phyloP scores from a whole-genome alignment of 2,888 invertebrate species.

The Epistrophe eligans region DNA sequence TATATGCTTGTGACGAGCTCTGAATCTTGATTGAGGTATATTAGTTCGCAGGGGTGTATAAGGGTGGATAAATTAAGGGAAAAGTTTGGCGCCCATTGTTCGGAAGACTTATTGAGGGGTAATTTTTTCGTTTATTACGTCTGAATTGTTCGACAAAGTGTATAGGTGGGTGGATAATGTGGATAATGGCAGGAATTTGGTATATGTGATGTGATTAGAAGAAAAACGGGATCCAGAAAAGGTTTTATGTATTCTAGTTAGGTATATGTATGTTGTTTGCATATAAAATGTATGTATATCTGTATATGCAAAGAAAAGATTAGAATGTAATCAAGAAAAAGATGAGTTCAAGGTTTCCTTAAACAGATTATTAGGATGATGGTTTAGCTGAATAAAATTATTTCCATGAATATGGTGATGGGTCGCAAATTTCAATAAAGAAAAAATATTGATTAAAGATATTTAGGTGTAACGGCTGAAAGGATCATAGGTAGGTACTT shows the following conservation, averaged over 20 bases:
- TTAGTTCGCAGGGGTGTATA: neutral
- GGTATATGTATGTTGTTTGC: too few relatives aligned
- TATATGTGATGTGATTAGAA: conserved; percentile 51
- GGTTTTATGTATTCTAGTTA: neutral
- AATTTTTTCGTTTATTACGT: conserved; percentile 70
- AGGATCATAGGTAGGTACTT: neutral
- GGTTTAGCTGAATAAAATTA: neutral
- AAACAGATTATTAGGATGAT: neutral
- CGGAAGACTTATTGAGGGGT: conserved; percentile 62
- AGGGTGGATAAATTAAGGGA: conserved; percentile 23
- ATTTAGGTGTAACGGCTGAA: too few relatives aligned
- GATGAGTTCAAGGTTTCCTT: conserved; percentile 1
- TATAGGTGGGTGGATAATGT: conserved; percentile 4
- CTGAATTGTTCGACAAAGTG: conserved; percentile 66
- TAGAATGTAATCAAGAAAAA: conserved; percentile 16
- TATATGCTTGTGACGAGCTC: conserved; percentile 49
- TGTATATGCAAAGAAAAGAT: neutral
- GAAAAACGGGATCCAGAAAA: neutral
- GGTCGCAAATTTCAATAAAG: neutral
- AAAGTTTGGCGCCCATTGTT: conserved; percentile 49
- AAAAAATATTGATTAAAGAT: too few relatives aligned
- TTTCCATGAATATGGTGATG: neutral
- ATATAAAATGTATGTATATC: too few relatives aligned
- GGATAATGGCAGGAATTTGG: conserved; percentile 22
- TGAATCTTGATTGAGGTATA: conserved; percentile 63